A percentile compares a stretch with the other conserved stretches of the same genome.
phyloP scores from a whole-genome alignment of 2,888 invertebrate species.

The Synanthedon andrenaeformis region DNA sequence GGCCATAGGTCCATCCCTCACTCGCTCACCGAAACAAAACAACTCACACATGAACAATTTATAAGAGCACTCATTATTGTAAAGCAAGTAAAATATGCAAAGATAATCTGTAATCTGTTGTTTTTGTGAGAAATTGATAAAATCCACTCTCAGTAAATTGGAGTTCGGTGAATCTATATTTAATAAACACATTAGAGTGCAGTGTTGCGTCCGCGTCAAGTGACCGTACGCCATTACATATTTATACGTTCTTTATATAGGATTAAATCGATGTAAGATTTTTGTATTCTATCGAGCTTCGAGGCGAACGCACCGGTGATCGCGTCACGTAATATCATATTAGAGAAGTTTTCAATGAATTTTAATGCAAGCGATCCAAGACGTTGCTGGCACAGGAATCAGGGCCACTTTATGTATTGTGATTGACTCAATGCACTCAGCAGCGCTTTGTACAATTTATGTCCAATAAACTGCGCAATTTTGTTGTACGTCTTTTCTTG shows the following conservation, averaged over 20 bases:
- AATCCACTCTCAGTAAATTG: slow-evolving; percentile 1
- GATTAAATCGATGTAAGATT: slow-evolving; percentile 30
- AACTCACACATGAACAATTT: too few relatives aligned
- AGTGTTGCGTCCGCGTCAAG: slow-evolving; percentile 7
- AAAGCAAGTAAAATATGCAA: too few relatives aligned
- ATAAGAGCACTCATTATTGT: too few relatives aligned
- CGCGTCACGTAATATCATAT: slow-evolving; percentile 35
- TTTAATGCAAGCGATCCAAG: slow-evolving; percentile 29
- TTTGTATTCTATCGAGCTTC: slow-evolving; percentile 22
- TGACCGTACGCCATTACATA: slow-evolving; percentile 18
- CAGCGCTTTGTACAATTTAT: slow-evolving; percentile 3
- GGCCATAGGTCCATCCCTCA: too few relatives aligned
- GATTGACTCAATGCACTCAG: slow-evolving; percentile 12
- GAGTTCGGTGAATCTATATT: not conserved
- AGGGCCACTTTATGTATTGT: slow-evolving; percentile 9
- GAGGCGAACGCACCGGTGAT: slow-evolving; percentile 18
- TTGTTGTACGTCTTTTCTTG: not conserved
- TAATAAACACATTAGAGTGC: slow-evolving; percentile 19
- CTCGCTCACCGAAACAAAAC: too few relatives aligned
- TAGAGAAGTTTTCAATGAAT: slow-evolving; percentile 49
- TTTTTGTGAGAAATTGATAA: slow-evolving; percentile 3
- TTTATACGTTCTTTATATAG: slow-evolving; percentile 27
- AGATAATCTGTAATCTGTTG: too few relatives aligned
- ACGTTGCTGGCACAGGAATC: slow-evolving; percentile 8
- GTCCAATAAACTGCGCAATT: not conserved